phyloP scores from a whole-genome alignment of 2,113 vertebrate genomes.

The Carollia perspicillata region DNA sequence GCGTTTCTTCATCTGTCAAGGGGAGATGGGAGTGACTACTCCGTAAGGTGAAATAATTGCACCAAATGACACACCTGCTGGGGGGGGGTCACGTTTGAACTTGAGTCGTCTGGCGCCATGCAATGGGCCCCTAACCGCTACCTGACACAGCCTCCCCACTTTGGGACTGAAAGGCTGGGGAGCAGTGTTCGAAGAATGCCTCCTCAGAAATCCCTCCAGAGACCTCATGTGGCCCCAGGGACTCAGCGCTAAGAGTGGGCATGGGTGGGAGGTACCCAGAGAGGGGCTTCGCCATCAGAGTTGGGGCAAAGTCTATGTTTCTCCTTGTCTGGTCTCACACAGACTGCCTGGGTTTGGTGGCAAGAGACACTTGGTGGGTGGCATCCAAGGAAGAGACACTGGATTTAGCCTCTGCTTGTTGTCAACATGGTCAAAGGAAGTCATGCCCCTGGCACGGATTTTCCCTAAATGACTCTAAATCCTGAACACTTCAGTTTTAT shows the following conservation, averaged over 20 bases:
- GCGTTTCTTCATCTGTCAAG: background rate
- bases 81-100: background rate
- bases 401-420: background rate
- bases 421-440: too few species aligned
- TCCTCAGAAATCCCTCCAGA: background rate
- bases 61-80: background rate
- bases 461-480: background rate
- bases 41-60: background rate
- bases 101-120: background rate
- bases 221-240: background rate
- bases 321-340: background rate
- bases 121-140: accelerated
- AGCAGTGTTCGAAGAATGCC: accelerated
- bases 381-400: background rate
- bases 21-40: background rate
- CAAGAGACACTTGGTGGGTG: background rate
- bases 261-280: too few species aligned
- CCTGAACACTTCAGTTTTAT: accelerated
- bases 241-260: accelerated
- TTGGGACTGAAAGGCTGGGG: background rate
- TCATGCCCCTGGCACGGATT: background rate
- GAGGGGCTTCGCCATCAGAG: background rate
- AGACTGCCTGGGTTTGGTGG: background rate
- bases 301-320: background rate
- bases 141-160: accelerated